These are phyloP conservation scores for Chelonus insularis DNA, from an alignment of 1,140 invertebrate genomes.

Conservation along the genomic window DNA sequence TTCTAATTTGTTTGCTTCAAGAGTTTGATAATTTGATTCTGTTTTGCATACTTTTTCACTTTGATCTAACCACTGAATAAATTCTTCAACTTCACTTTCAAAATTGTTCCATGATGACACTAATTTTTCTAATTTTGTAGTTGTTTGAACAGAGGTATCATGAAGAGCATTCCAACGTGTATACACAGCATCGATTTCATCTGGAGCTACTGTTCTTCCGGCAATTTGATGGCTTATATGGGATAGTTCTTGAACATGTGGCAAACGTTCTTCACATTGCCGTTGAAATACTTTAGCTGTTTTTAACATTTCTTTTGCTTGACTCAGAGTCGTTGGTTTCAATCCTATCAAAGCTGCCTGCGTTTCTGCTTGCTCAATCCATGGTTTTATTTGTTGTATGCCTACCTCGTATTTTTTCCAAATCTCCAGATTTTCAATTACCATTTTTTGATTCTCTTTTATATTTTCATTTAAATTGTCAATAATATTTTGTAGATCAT, in stretches of 20 bases:
- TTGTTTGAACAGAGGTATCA: conserved; percentile 72
- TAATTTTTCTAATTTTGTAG: conserved; percentile 76
- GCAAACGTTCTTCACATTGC: conserved; percentile 77
- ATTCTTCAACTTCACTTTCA: conserved; percentile 70
- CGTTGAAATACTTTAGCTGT: conserved; percentile 70
- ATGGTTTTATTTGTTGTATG: conserved; percentile 80
- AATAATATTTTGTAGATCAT: conserved; percentile 69
- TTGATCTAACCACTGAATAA: conserved; percentile 73
- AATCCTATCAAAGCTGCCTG: conserved; percentile 70
- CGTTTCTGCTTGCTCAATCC: conserved; percentile 84
- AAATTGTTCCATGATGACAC: conserved; percentile 80
- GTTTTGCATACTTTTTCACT: conserved; percentile 65
- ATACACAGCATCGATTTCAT: conserved; percentile 81
- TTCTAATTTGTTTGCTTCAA: conserved; percentile 73
- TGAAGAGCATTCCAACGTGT: conserved; percentile 78
- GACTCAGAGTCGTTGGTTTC: conserved; percentile 75
- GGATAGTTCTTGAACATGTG: conserved; percentile 72
- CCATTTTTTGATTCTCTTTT: conserved; percentile 71
- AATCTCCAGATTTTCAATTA: conserved; percentile 75
- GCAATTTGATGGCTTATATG: conserved; percentile 74
- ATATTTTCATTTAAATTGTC: conserved; percentile 71
- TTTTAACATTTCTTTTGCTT: conserved; percentile 76
- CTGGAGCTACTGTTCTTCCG: conserved; percentile 71
- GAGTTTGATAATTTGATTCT: conserved; percentile 65
- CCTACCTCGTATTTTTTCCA: conserved; percentile 85